Evolutionary conservation across 2,888 invertebrate genomes (phyloP).

Genomic region (Scaptomyza parva): DNA sequence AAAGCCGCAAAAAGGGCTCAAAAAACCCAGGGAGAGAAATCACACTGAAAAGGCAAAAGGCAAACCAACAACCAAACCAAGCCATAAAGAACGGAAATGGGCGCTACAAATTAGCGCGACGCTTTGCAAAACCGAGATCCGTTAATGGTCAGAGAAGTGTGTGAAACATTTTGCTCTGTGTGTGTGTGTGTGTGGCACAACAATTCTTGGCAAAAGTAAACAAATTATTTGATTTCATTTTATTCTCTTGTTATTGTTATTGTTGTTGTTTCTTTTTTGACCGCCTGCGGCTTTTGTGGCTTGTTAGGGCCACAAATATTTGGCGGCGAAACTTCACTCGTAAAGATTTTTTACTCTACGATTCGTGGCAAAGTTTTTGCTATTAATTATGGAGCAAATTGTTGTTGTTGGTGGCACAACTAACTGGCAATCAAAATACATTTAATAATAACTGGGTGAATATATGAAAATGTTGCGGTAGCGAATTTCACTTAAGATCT

Average conservation of each 20-base stretch:
- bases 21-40: not conserved
- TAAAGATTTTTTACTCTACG: conserved; percentile 22
- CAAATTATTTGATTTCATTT: conserved; percentile 78
- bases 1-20: conserved; percentile 19
- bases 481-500: conserved; percentile 11
- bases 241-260: not conserved
- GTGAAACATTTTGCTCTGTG: conserved; percentile 50
- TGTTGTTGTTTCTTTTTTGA: conserved; percentile 60
- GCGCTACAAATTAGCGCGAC: conserved; percentile 76
- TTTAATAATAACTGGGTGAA: conserved; percentile 46
- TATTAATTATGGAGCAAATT: conserved; percentile 62
- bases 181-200: conserved; percentile 51
- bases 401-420: conserved; percentile 11
- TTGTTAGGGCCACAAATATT: conserved; percentile 59
- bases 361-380: conserved; percentile 57
- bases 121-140: conserved; percentile 14
- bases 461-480: conserved; percentile 30
- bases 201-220: conserved; percentile 73
- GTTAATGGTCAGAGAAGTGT: conserved; percentile 33
- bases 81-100: conserved; percentile 78
- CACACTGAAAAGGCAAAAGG: conserved; percentile 23
- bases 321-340: conserved; percentile 73
- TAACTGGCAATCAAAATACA: conserved; percentile 61
- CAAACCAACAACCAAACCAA: too few species aligned
- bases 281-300: conserved; percentile 53